Evolutionary conservation across 2,888 invertebrate species (phyloP), one percentile per base, ranked within the genome.

Genomic region (Troglohyphantes excavatus): DNA sequence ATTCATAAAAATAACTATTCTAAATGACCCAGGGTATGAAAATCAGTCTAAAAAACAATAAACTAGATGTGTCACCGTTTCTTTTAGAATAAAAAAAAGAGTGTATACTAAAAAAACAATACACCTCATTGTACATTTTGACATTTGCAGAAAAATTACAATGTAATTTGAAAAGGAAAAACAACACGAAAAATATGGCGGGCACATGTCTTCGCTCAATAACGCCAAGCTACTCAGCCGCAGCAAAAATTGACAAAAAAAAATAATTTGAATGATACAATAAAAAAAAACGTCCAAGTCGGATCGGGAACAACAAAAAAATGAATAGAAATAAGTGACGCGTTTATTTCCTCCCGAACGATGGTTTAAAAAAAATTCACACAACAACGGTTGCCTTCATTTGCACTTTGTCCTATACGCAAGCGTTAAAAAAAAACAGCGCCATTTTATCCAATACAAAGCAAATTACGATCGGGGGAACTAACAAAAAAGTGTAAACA

Each of bases 361-460:
- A 39, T 39, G 39, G 13, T 39, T 39, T 13, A 13, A 39, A 39
- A 39, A 39, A 78, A 78, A 78, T 33, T 78, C 78, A 27, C 33
- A 43, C 63, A 43, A 26, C 39, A 65, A 65, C 63, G n/a, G 17
- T n/a, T 7, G 78, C 43, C 43, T 78, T 65, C 78, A 65, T 78
- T 78, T 78, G 23, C 78, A 78, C 78, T 78, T 78, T 59, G 78
- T 78, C 63, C 78, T 78, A 63, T 78, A 78, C 63, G 43, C 21
- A n/a, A 21, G 13, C 39, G n/a, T 23, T 63, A 17, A 82, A 59
- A 82, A 43, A 81, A 67, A 67, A 29, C 21, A 17, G n/a, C 59
- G 82, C 59, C 59, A 82, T 70, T 70, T 70, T 70, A 70, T 82
- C 23, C 81, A 82, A 68, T 82, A 82, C 82, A 82, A 82, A 82